Conservation (phyloP, 2,888 invertebrate species). For the Helobdella robusta region DNA sequence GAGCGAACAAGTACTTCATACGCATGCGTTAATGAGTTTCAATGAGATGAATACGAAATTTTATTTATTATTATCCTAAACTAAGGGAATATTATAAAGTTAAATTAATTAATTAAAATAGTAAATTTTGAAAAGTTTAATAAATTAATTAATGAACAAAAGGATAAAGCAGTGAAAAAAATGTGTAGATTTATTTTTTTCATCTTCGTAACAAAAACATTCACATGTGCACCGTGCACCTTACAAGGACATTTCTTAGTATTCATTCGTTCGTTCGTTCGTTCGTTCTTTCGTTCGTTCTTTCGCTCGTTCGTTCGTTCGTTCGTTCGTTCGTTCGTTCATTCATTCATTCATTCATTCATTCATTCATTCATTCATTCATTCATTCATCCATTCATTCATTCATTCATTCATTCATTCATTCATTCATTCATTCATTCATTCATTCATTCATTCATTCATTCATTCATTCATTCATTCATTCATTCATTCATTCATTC, state of each 20-base stretch:
- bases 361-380: constrained; percentile 1
- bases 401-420: constrained; percentile 14
- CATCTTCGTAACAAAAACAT: background rate
- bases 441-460: background rate
- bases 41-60: background rate
- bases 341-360: background rate
- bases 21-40: background rate
- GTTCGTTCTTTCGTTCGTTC: too few relatives aligned
- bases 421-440: constrained; percentile 9
- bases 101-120: background rate
- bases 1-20: background rate
- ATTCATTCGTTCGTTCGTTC: too few relatives aligned
- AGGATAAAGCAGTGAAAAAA: too few relatives aligned
- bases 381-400: background rate
- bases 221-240: background rate
- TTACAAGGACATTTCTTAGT: background rate
- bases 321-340: too few relatives aligned
- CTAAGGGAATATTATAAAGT: background rate
- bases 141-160: background rate
- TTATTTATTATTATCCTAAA: background rate
- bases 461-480: background rate
- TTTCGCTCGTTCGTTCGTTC: too few relatives aligned
- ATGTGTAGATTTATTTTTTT: background rate
- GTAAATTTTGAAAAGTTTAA: background rate
- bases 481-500: constrained; percentile 2